Evolutionary conservation across 2,888 invertebrate species (phyloP).

Genomic region (Serripes groenlandicus): DNA sequence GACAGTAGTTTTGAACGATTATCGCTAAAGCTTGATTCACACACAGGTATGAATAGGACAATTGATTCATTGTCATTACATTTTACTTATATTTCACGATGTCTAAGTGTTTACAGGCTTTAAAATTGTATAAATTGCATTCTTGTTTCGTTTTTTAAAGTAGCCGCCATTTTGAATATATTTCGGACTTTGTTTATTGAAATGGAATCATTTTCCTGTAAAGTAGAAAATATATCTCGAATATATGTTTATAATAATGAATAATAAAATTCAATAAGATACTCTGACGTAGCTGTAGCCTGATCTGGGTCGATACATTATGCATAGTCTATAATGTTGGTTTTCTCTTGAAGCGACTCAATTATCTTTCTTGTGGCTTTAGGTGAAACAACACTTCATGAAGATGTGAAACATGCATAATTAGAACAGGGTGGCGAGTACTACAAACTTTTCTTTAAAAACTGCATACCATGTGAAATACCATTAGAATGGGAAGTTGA

Average conservation of each 20-base stretch:
- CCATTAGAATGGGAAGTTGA: not conserved
- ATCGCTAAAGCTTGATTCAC: not conserved
- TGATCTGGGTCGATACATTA: too few relatives aligned
- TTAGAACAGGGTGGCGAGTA: not conserved
- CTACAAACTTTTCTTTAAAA: not conserved
- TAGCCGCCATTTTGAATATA: constrained; percentile 1
- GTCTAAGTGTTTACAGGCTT: not conserved
- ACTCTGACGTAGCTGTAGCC: too few relatives aligned
- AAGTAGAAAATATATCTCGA: too few relatives aligned
- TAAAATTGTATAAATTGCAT: not conserved
- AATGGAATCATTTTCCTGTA: too few relatives aligned
- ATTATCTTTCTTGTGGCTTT: not conserved
- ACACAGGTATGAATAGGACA: not conserved
- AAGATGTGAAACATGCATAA: not conserved
- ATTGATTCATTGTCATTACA: not conserved
- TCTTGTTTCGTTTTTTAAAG: constrained; percentile 23
- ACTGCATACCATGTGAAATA: constrained; percentile 4
- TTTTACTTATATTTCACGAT: not conserved
- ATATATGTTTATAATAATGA: too few relatives aligned
- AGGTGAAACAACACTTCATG: constrained; percentile 6
- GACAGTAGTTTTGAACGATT: not conserved
- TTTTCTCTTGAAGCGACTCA: not conserved
- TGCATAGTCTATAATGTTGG: too few relatives aligned
- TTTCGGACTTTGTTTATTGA: too few relatives aligned
- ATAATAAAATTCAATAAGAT: too few relatives aligned